Evolutionary conservation across 2,888 invertebrate genomes (phyloP), one percentile per base, ranked within the genome.

Genomic region (Oligia latruncula): DNA sequence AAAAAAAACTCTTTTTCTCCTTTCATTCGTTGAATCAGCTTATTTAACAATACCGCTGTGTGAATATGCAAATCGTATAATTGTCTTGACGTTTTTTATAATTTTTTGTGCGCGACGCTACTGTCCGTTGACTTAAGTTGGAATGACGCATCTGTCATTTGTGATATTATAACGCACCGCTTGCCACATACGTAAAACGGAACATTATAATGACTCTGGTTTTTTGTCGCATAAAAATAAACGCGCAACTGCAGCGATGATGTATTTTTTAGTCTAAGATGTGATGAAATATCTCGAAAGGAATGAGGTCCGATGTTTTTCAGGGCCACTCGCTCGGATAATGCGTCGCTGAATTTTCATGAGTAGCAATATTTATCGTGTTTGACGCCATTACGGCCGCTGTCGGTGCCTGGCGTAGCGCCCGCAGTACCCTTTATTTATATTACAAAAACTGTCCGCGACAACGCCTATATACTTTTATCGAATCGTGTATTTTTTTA

Each of bases 71-170:
- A 96, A 96, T 96, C 90, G 88, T 93, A 92, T 95, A 94, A 95
- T 96, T 95, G 95, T 96, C 90, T 92, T 90, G 89, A 86, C 88
- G 92, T 94, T 94, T 94, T 29, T 92, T 89, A 83, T 87, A 87
- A 85, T 90, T 91, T 89, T 89, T 90, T 89, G 89, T 91, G 87
- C 89, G 91, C 91, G 86, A 89, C 87, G 85, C 87, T 89, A 91
- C 89, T 90, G 90, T 87, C 90, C 89, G 90, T 90, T 88, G 90
- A 90, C 88, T 90, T 86, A 85, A 90, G 86, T 89, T 88, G 92
- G 91, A 93, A 93, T 95, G 95, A 95, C 92, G 95, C 96, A 96
- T 96, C 96, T 96, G 96, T 96, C 96, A 96, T 96, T 94, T 94
- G 79, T 92, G 93, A 94, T 96, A 95, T 95, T 95, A 89, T 86